Evolutionary conservation across 2,888 invertebrate species (phyloP).

Genomic region (Chamaedrilus cognettii): DNA sequence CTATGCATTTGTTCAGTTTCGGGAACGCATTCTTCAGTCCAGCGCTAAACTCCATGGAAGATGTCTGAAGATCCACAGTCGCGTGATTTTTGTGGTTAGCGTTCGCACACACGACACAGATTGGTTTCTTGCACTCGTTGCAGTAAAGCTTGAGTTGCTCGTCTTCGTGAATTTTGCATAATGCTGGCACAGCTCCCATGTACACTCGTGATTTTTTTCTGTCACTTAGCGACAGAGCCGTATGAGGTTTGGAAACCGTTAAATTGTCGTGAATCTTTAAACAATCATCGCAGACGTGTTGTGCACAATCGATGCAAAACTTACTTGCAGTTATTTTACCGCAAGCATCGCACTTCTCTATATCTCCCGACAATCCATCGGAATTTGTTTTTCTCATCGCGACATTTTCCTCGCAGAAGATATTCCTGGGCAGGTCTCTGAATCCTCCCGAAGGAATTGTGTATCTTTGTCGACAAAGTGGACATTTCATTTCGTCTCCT

Average conservation of each 20-base stretch:
- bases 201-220: background rate
- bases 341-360: no score
- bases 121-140: background rate
- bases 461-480: background rate
- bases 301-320: background rate
- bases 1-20: background rate
- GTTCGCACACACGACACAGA: background rate
- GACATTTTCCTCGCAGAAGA: background rate
- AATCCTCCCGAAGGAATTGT: background rate
- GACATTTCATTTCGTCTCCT: no score
- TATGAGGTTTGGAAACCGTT: background rate
- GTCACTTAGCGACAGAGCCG: background rate
- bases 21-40: background rate
- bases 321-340: no score
- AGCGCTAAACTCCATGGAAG: background rate
- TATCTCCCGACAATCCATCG: no score
- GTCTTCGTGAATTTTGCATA: background rate
- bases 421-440: background rate
- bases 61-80: background rate
- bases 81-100: background rate
- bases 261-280: background rate
- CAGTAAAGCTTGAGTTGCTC: background rate
- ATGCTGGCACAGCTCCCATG: background rate
- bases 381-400: no score
- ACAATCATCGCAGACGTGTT: background rate